Evolutionary conservation across 2,113 vertebrate species (phyloP).

Genomic region (Ploceus nigricollis): DNA sequence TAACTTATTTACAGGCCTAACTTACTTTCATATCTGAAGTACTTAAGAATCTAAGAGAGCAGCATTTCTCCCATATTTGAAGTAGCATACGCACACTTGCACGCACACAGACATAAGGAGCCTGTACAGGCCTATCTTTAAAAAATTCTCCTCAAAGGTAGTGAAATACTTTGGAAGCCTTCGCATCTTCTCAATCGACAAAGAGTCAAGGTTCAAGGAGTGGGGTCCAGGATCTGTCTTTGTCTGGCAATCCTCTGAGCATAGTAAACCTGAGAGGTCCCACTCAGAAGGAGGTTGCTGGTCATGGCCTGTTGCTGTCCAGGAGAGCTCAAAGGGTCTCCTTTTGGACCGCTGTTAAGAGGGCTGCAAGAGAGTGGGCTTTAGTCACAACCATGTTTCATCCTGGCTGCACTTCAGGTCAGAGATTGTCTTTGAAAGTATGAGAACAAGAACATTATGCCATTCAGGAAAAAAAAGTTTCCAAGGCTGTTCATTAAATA

Average conservation of each 20-base stretch:
- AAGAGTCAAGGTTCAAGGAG: not conserved
- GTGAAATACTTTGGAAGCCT: not conserved
- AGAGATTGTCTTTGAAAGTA: not conserved
- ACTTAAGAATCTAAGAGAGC: not conserved
- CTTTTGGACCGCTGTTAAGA: not conserved
- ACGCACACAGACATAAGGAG: not conserved
- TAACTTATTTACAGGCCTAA: not conserved
- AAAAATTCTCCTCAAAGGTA: not conserved
- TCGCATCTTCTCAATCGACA: not conserved
- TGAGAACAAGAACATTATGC: not conserved
- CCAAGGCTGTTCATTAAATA: not conserved
- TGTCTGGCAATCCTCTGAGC: not conserved
- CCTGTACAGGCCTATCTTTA: not conserved
- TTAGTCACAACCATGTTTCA: not conserved
- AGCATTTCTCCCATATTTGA: not conserved
- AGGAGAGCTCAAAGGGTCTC: not conserved
- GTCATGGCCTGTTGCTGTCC: not conserved
- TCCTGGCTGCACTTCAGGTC: not conserved
- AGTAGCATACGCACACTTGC: not conserved
- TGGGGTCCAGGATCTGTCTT: not conserved
- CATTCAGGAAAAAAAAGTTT: not conserved
- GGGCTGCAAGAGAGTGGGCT: not conserved
- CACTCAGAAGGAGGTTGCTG: not conserved
- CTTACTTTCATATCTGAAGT: not conserved
- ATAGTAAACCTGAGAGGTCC: not conserved